Percentiles rank a stretch among this genome's conserved stretches.
These are phyloP conservation scores for Neogale vison DNA, from an alignment of 2,113 vertebrate genomes.

Conservation along the genomic window DNA sequence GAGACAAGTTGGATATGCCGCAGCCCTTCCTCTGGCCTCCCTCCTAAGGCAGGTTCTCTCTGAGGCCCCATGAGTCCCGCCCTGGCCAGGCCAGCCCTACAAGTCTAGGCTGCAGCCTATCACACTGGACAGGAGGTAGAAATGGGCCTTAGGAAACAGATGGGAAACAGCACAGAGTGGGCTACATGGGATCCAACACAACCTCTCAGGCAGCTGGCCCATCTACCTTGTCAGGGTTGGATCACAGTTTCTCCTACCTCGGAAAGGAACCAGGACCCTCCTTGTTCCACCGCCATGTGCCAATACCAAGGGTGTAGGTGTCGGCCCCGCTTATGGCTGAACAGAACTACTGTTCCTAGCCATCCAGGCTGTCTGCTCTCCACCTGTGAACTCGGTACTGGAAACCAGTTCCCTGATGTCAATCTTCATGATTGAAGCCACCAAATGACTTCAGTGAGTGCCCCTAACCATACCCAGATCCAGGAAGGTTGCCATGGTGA, in stretches of 20 bases:
- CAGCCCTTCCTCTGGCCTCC: neutral
- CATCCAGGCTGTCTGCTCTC: neutral
- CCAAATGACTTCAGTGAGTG: neutral
- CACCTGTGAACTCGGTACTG: neutral
- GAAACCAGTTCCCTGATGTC: neutral
- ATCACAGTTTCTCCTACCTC: neutral
- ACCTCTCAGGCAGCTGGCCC: no score
- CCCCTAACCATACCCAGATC: neutral
- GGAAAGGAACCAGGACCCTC: neutral
- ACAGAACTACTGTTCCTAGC: neutral
- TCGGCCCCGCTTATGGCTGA: neutral
- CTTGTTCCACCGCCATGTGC: neutral
- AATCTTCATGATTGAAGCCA: neutral
- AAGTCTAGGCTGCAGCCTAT: neutral
- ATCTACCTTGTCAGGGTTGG: neutral
- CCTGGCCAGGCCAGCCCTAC: neutral
- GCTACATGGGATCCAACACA: neutral
- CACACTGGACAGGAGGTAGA: neutral
- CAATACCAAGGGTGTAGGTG: neutral
- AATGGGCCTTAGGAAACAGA: neutral
- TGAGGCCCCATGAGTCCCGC: no score
- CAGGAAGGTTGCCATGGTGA: neutral
- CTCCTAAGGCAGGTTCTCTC: neutral
- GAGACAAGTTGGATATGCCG: neutral
- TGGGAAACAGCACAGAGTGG: neutral